Percentiles rank a stretch among this genome's conserved stretches.
Conservation (phyloP, 92 coral and sea anemone genomes). For the Epizoanthus fatuus region DNA sequence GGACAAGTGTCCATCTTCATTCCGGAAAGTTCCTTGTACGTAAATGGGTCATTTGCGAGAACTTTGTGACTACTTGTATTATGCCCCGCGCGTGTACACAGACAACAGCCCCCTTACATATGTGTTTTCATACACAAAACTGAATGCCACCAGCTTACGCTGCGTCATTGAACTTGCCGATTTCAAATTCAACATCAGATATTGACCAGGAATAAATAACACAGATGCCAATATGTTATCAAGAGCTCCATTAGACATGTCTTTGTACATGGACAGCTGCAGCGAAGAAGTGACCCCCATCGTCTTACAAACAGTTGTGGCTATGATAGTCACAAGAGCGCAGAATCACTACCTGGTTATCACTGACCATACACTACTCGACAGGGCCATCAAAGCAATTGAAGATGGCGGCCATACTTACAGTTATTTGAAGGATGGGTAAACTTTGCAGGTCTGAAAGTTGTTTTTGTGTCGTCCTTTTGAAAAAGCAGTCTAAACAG, state of each 20-base stretch:
- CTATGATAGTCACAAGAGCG: background rate
- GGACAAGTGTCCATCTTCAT: conserved; percentile 25
- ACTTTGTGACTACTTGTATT: conserved; percentile 55
- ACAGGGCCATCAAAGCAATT: too few species aligned
- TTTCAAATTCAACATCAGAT: conserved; percentile 58
- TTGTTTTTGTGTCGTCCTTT: too few species aligned
- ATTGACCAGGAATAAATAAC: conserved; percentile 42
- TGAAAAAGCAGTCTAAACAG: too few species aligned
- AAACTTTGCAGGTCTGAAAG: too few species aligned
- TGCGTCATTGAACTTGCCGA: conserved; percentile 61
- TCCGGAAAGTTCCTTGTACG: conserved; percentile 52
- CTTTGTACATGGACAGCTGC: conserved; percentile 34
- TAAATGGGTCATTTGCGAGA: conserved; percentile 49
- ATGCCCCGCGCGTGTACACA: conserved; percentile 51
- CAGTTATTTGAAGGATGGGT: too few species aligned
- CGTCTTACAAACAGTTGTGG: background rate
- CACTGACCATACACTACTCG: conserved; percentile 9
- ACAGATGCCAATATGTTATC: conserved; percentile 58
- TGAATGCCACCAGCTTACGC: conserved; percentile 51
- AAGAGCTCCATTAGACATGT: conserved; percentile 35
- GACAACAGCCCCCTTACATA: conserved; percentile 53
- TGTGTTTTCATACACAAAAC: conserved; percentile 28
- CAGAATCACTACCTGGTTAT: background rate
- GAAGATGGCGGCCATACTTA: too few species aligned
- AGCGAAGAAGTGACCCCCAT: conserved; percentile 27